Evolutionary conservation across 1,140 invertebrate species (phyloP), one percentile per base, ranked within the genome.

Genomic region (Brachionus manjavacas): DNA sequence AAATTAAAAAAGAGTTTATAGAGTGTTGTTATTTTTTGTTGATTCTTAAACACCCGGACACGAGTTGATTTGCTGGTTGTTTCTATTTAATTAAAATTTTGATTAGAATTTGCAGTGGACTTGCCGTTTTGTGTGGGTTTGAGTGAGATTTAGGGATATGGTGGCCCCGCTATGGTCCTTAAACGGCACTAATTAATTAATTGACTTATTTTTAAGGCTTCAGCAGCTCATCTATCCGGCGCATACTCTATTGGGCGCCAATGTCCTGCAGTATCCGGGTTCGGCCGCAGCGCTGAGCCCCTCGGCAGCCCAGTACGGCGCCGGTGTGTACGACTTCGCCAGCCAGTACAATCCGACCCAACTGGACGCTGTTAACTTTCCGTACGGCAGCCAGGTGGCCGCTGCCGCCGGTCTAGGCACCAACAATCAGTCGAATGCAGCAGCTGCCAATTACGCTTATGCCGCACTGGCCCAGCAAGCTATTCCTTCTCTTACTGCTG

Each of bases 201-300:
- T 46, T 49, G 31, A 12, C 31, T 20, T 28, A 52, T n/a, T 16
- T 80, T 64, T 81, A 39, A 81, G 79, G n/a, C 35, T 81, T 31
- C 79, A 81, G 23, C 79, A 41, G 60, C n/a, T 81, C 11, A 81
- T 81, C 25, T 81, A 81, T 64, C 79, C 79, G 14, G 79, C 79
- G 16, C 79, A 81, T n/a, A 81, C 79, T 11, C 28, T 81, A 16
- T 64, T 81, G 49, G 79, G 79, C 9, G 52, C 52, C n/a, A 81
- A 81, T 68, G 52, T 81, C n/a, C 41, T 81, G 6, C 79, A 41
- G 16, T 81, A 81, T 25, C 31, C 49, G 0, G 52, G 35, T 8
- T 41, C 79, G 31, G 79, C 79, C 3, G 60, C 79, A 11, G n/a
- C 35, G 0, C 20, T 64, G n/a, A 64, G 52, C 31, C 52, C 52